These are phyloP conservation scores for Condylostylus longicornis DNA, from an alignment of 1,140 invertebrate genomes.

Conservation along the genomic window DNA sequence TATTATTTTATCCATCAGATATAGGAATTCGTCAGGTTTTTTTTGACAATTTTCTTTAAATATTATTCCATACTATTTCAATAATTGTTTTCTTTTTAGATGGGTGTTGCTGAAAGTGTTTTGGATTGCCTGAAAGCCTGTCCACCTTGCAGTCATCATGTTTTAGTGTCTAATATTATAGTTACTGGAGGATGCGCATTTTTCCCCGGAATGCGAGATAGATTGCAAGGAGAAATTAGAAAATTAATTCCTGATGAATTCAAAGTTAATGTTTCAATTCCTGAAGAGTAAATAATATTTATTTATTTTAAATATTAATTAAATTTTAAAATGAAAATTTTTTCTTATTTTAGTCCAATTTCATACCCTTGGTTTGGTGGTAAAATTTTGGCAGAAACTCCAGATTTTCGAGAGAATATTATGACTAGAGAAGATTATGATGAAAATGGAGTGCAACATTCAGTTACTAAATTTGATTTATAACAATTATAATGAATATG, in stretches of 20 bases:
- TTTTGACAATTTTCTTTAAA: no score
- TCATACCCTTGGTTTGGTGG: conserved; percentile 83
- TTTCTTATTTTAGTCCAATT: conserved; percentile 39
- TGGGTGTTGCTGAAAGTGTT: conserved; percentile 87
- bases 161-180: conserved; percentile 76
- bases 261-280: conserved; percentile 53
- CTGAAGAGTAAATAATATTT: conserved; percentile 42
- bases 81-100: conserved; percentile 38
- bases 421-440: conserved; percentile 79
- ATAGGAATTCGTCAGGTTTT: conserved; percentile 68
- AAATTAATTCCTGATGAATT: conserved; percentile 59
- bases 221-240: conserved; percentile 67
- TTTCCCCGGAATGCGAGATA: conserved; percentile 70
- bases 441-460: no score
- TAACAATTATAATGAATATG: no score
- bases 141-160: conserved; percentile 62
- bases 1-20: conserved; percentile 90
- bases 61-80: background rate
- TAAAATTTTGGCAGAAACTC: conserved; percentile 52
- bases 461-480: no score
- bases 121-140: conserved; percentile 56
- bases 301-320: conserved; percentile 4
- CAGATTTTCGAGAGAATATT: conserved; percentile 53
- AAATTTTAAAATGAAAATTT: conserved; percentile 2
- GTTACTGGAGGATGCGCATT: conserved; percentile 78